phyloP scores from a whole-genome alignment of 2,113 vertebrate species.

The Pterophyllum scalare region DNA sequence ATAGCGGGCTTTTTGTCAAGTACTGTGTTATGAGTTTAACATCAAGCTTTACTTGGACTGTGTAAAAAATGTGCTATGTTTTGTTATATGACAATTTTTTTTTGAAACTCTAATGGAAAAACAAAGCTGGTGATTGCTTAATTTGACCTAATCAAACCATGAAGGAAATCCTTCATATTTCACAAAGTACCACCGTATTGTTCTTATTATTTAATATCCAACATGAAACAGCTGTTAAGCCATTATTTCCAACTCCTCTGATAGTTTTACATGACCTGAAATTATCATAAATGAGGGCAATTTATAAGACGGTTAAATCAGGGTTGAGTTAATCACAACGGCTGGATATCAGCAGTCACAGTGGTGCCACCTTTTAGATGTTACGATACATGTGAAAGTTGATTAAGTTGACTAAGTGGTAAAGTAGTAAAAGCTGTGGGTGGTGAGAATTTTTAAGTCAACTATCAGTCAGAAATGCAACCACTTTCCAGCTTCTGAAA shows the following conservation, averaged over 20 bases:
- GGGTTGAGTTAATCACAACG: not conserved
- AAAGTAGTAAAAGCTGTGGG: not conserved
- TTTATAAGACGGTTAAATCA: conserved; percentile 1
- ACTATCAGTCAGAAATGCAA: not conserved
- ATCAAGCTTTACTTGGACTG: not conserved
- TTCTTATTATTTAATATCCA: not conserved
- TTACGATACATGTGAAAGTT: not conserved
- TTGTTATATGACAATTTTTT: not conserved
- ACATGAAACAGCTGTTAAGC: not conserved
- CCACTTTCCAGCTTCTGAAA: not conserved
- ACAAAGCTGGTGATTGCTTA: not conserved
- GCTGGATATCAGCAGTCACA: not conserved
- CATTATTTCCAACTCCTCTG: conserved; percentile 6
- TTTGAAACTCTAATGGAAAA: not conserved
- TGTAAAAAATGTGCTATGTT: not conserved
- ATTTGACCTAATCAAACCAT: not conserved
- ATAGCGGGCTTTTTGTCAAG: not conserved
- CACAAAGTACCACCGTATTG: conserved; percentile 6
- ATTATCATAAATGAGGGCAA: conserved; percentile 6
- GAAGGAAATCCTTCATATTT: conserved; percentile 20
- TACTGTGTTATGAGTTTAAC: not conserved
- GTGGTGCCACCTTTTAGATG: not conserved
- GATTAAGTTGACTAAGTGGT: not conserved
- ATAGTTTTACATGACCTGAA: not conserved
- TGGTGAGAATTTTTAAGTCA: not conserved